Evolutionary conservation across 2,888 invertebrate genomes (phyloP).

Genomic region (Drosophila mayaguana): DNA sequence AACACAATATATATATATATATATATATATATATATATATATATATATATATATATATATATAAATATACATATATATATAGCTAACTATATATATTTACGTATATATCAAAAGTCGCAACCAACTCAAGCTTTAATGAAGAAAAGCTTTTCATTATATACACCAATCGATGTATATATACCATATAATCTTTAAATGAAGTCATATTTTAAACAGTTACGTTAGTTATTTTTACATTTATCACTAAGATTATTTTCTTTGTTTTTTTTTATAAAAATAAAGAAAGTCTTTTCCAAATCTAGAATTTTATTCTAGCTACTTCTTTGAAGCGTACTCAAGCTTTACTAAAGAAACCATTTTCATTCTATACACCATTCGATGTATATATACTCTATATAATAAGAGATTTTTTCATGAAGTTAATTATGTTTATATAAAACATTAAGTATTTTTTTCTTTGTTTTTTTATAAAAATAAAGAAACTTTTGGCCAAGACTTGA

Average conservation of each 20-base stretch:
- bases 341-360: neutral
- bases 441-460: neutral
- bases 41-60: neutral
- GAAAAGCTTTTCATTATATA: no score
- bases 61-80: neutral
- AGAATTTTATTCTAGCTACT: neutral
- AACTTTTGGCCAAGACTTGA: neutral
- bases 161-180: no score
- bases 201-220: no score
- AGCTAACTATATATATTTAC: neutral
- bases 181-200: no score
- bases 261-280: no score
- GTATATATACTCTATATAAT: neutral
- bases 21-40: slow-evolving; percentile 1
- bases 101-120: neutral
- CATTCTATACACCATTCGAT: neutral
- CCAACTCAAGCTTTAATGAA: no score
- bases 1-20: neutral
- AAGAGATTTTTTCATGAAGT: neutral
- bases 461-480: neutral
- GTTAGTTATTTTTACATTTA: no score
- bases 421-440: neutral
- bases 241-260: no score
- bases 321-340: neutral
- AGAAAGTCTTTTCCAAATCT: no score